A percentile compares a stretch with the other conserved stretches of the same genome.
Evolutionary conservation across 2,797 vertebrate genomes (phyloP).

Genomic region (Chloroceryle inda): DNA sequence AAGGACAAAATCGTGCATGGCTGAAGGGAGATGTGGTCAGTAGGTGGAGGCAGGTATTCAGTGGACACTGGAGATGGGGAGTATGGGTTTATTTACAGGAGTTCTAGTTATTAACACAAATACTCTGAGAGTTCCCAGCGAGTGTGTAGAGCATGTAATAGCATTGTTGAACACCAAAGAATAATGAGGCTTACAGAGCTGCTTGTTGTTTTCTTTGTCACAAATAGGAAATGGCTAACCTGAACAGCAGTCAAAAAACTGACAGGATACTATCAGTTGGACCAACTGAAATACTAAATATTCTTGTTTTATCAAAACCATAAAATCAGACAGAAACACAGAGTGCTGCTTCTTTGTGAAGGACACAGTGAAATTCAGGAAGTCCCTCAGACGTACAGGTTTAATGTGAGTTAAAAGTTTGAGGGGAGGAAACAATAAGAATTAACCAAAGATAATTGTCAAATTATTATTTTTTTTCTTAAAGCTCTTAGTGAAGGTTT

Average conservation of each 20-base stretch:
- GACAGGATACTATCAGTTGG: not conserved
- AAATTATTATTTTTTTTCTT: accelerated
- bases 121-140: not conserved
- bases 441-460: not conserved
- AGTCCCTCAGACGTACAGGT: not conserved
- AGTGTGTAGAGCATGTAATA: not conserved
- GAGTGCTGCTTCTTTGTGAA: not conserved
- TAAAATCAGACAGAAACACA: not conserved
- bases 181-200: not conserved
- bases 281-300: not conserved
- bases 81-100: not conserved
- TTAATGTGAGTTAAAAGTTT: not conserved
- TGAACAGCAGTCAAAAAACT: not conserved
- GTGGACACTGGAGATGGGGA: not conserved
- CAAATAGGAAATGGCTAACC: not conserved
- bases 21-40: not conserved
- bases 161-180: not conserved
- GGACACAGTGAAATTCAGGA: not conserved
- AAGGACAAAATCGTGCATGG: not conserved
- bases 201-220: not conserved
- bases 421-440: not conserved
- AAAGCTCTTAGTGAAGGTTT: accelerated
- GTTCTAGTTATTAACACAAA: not conserved
- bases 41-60: not conserved
- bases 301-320: not conserved